Conservation (phyloP, 2,888 invertebrate species). For the Allolobophora icterica region DNA sequence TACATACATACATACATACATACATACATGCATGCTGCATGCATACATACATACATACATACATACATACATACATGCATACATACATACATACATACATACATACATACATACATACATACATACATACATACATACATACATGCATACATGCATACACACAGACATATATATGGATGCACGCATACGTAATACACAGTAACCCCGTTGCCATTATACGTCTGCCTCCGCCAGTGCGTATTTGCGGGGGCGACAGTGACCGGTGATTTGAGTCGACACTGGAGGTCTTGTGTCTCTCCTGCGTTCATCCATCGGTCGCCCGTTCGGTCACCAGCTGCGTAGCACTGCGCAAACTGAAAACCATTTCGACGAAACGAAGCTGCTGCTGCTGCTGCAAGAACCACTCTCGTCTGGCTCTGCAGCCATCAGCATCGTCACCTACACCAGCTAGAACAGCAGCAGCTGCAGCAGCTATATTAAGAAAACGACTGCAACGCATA, state of each 20-base stretch:
- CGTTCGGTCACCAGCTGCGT: not conserved
- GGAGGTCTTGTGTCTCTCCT: not conserved
- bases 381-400: not conserved
- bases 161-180: no score
- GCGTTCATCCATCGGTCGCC: not conserved
- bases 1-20: not conserved
- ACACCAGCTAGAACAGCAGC: not conserved
- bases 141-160: no score
- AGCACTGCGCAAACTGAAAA: slow-evolving; percentile 9
- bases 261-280: no score
- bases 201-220: not conserved
- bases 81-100: not conserved
- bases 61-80: no score
- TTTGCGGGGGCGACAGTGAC: no score
- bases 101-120: not conserved
- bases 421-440: not conserved
- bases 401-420: not conserved
- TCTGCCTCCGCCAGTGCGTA: no score
- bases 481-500: not conserved
- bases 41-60: no score
- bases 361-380: not conserved
- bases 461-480: not conserved
- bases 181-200: not conserved
- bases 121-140: no score
- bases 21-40: not conserved